Percentiles rank a stretch among this genome's conserved stretches.
Conservation (phyloP, 2,113 vertebrate species). For the Spheniscus mendiculus region DNA sequence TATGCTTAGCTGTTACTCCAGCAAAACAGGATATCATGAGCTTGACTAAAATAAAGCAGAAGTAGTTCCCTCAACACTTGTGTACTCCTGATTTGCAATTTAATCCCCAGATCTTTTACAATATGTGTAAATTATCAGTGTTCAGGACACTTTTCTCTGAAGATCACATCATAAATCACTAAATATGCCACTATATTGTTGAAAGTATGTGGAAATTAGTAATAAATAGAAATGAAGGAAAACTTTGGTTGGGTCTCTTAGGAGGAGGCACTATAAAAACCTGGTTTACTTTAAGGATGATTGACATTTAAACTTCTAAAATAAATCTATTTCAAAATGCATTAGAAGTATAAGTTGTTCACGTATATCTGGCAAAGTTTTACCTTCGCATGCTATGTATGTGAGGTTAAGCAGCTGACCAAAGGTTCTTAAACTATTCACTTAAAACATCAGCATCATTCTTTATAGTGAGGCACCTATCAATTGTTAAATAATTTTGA, state of each 20-base stretch:
- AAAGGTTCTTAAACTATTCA: neutral
- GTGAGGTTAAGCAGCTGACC: neutral
- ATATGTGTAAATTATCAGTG: neutral
- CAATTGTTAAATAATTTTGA: neutral
- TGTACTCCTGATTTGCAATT: neutral
- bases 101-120: neutral
- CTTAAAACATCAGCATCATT: neutral
- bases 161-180: neutral
- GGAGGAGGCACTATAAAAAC: neutral
- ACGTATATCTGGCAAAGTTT: neutral
- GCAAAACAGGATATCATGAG: neutral
- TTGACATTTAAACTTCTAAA: neutral
- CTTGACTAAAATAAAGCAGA: neutral
- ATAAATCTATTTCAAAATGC: neutral
- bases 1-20: neutral
- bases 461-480: neutral
- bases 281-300: neutral
- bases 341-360: neutral
- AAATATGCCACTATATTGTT: neutral
- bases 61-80: neutral
- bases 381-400: neutral
- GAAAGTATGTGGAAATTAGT: neutral
- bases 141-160: neutral
- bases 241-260: neutral
- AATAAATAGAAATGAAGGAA: neutral